Conservation (phyloP, 2,888 invertebrate genomes). For the Choristoneura rosaceana region DNA sequence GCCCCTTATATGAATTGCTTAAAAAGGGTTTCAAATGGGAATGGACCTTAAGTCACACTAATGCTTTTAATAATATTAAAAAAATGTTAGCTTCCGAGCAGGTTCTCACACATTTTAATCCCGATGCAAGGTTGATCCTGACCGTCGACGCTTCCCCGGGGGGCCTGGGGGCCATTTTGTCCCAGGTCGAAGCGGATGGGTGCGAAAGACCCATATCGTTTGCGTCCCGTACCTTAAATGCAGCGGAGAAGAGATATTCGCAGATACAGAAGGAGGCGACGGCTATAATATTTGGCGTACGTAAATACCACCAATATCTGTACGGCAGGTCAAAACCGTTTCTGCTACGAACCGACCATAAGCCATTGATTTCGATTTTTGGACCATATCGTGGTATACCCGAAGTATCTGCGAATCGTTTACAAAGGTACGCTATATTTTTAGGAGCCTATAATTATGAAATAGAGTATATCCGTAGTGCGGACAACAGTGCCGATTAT, state of each 20-base stretch:
- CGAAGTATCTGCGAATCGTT: constrained; percentile 45
- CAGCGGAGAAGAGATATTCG: too few relatives aligned
- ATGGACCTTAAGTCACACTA: not conserved
- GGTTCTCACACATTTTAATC: too few relatives aligned
- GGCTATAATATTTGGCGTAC: not conserved
- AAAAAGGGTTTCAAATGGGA: not conserved
- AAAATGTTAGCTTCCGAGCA: not conserved
- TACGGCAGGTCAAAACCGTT: constrained; percentile 40
- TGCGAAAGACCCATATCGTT: too few relatives aligned
- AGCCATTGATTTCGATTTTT: constrained; percentile 43
- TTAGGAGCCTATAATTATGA: too few relatives aligned
- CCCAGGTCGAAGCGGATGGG: too few relatives aligned
- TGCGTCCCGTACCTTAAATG: too few relatives aligned
- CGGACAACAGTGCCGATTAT: too few relatives aligned
- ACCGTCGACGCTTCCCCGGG: too few relatives aligned
- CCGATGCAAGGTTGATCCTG: too few relatives aligned
- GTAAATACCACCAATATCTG: constrained; percentile 34
- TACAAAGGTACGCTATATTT: too few relatives aligned
- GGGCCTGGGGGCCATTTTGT: too few relatives aligned
- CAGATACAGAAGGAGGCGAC: constrained; percentile 4
- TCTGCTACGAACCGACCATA: constrained; percentile 42
- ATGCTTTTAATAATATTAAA: constrained; percentile 1
- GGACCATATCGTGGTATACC: constrained; percentile 42
- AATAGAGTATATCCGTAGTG: too few relatives aligned
- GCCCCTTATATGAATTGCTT: not conserved